Evolutionary conservation across 2,113 vertebrate genomes (phyloP).

Genomic region (Trematomus loennbergii): DNA sequence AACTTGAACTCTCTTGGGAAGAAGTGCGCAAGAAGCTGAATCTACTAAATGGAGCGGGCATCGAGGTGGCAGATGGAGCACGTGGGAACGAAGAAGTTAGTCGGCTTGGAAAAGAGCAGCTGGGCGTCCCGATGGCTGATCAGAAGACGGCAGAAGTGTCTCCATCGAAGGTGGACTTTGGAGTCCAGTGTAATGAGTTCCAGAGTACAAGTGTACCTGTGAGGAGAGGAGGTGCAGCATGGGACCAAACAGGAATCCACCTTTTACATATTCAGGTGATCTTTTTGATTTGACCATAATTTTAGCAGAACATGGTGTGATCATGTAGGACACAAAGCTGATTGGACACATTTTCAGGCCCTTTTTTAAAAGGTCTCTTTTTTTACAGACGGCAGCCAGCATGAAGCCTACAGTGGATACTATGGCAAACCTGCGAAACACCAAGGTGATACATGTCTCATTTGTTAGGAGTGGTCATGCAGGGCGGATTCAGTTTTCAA

Average conservation of each 20-base stretch:
- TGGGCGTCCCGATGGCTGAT: neutral
- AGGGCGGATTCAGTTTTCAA: neutral
- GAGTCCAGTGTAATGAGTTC: constrained; percentile 53
- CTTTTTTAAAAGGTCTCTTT: neutral
- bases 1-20: neutral
- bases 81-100: neutral
- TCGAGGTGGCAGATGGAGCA: neutral
- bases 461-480: neutral
- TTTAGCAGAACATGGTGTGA: neutral
- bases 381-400: constrained; percentile 29
- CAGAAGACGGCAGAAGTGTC: neutral
- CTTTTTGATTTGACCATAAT: accelerated
- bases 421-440: constrained; percentile 33
- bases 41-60: neutral
- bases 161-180: constrained; percentile 57
- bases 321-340: neutral
- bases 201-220: neutral
- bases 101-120: no score
- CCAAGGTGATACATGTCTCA: constrained; percentile 27
- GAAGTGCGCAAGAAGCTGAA: accelerated
- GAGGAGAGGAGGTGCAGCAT: neutral
- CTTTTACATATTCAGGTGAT: constrained; percentile 50
- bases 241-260: neutral
- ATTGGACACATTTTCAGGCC: neutral
- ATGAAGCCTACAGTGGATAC: constrained; percentile 1